phyloP scores from a whole-genome alignment of 2,888 invertebrate genomes.

The Chrysomela aeneicollis region DNA sequence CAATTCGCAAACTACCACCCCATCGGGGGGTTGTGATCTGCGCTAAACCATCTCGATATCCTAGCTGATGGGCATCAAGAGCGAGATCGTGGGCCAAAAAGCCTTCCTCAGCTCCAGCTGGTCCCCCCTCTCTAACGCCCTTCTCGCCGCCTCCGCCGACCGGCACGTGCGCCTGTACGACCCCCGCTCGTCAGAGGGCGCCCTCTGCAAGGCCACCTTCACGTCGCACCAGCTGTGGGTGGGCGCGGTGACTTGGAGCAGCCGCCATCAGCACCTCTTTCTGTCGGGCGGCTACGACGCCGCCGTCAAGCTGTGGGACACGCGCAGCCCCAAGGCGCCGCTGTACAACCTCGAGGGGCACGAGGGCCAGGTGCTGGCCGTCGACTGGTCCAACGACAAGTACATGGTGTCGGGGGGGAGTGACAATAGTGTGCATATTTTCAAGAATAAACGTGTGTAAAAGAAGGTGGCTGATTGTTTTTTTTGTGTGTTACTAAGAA shows the following conservation, averaged over 20 bases:
- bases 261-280: constrained; percentile 81
- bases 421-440: constrained; percentile 92
- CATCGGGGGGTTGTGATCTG: no score
- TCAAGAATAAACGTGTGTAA: constrained; percentile 64
- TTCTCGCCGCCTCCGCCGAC: constrained; percentile 91
- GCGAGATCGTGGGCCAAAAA: constrained; percentile 87
- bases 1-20: no score
- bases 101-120: constrained; percentile 88
- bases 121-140: constrained; percentile 76
- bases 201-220: constrained; percentile 86
- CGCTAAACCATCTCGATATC: no score
- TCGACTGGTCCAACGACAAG: constrained; percentile 91
- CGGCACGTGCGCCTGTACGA: constrained; percentile 91
- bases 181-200: constrained; percentile 86
- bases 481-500: no score
- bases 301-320: constrained; percentile 94
- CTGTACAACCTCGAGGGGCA: constrained; percentile 93
- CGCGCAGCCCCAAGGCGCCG: constrained; percentile 88
- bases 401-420: constrained; percentile 90
- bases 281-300: constrained; percentile 93
- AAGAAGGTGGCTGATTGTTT: not conserved
- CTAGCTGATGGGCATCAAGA: constrained; percentile 70
- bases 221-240: constrained; percentile 94
- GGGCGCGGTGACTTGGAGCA: constrained; percentile 89
- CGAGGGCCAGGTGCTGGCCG: constrained; percentile 90